Percentiles rank a stretch among this genome's conserved stretches.
Conservation (phyloP, 2,888 invertebrate species). For the Metalampra italica region DNA sequence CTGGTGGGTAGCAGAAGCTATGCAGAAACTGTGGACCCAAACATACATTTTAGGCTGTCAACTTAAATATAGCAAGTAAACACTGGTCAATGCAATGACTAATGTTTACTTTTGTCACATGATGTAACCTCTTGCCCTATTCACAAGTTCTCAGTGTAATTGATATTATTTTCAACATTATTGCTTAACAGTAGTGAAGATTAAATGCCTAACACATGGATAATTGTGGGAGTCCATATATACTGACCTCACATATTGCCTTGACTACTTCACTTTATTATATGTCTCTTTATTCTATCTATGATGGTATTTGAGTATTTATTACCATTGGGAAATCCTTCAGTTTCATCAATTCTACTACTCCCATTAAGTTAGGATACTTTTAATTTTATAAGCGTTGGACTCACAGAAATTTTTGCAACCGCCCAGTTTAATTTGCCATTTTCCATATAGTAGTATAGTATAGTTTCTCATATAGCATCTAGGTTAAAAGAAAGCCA, state of each 20-base stretch:
- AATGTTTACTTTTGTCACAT: background rate
- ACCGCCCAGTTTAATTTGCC: too few relatives aligned
- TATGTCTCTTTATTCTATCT: too few relatives aligned
- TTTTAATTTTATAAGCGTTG: too few relatives aligned
- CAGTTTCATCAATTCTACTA: background rate
- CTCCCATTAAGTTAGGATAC: too few relatives aligned
- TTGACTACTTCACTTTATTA: conserved; percentile 16
- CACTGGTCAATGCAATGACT: background rate
- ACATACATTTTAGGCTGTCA: too few relatives aligned
- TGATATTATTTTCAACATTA: background rate
- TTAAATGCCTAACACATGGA: background rate
- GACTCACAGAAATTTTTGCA: too few relatives aligned
- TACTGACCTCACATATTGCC: conserved; percentile 16
- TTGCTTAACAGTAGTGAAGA: background rate
- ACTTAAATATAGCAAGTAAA: too few relatives aligned
- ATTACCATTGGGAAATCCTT: conserved; percentile 3
- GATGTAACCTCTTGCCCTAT: background rate
- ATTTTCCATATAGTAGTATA: too few relatives aligned
- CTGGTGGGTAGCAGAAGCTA: too few relatives aligned
- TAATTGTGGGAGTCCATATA: conserved; percentile 8
- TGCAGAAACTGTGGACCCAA: too few relatives aligned
- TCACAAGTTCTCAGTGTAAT: background rate
- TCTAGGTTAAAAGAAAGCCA: too few relatives aligned
- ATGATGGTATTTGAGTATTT: background rate
- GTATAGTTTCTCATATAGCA: too few relatives aligned